A percentile compares a stretch with the other conserved stretches of the same genome.
phyloP scores from a whole-genome alignment of 2,113 vertebrate species.

The Seriola quinqueradiata region DNA sequence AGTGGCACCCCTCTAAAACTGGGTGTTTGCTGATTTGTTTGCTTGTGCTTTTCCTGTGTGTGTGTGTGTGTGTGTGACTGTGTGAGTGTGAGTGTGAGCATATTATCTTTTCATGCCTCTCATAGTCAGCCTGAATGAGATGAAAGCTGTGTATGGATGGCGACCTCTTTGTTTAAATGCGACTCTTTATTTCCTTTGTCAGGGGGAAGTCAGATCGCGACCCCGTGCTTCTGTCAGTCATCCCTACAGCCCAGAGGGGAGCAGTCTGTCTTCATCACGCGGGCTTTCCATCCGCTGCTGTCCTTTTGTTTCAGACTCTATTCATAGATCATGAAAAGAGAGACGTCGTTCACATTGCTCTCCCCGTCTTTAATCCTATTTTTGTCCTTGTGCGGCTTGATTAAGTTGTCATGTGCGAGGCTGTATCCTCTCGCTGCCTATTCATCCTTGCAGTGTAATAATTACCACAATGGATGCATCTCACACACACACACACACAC shows the following conservation, averaged over 20 bases:
- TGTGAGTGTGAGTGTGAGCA: constrained; percentile 8
- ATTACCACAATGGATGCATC: constrained; percentile 50
- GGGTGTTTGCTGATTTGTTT: constrained; percentile 55
- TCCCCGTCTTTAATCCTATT: constrained; percentile 60
- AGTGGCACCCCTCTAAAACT: constrained; percentile 47
- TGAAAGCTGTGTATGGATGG: constrained; percentile 63
- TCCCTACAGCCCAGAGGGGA: constrained; percentile 61
- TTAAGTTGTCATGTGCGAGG: constrained; percentile 67
- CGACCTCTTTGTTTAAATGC: constrained; percentile 67
- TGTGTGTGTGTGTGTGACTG: neutral
- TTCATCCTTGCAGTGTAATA: constrained; percentile 46
- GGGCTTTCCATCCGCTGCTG: constrained; percentile 52
- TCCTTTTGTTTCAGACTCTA: constrained; percentile 76
- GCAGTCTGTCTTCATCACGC: constrained; percentile 61
- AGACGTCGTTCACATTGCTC: constrained; percentile 43
- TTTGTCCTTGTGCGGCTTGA: constrained; percentile 66
- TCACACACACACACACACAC: neutral
- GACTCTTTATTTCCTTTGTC: constrained; percentile 68
- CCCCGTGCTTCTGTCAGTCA: constrained; percentile 72
- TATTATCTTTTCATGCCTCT: constrained; percentile 52
- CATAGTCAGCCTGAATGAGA: constrained; percentile 38
- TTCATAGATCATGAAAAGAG: constrained; percentile 71
- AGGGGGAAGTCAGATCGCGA: constrained; percentile 54
- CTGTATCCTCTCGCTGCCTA: constrained; percentile 26
- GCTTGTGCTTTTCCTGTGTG: neutral